Evolutionary conservation across 2,888 invertebrate genomes (phyloP).

Genomic region (Pollenia griseotomentosa): DNA sequence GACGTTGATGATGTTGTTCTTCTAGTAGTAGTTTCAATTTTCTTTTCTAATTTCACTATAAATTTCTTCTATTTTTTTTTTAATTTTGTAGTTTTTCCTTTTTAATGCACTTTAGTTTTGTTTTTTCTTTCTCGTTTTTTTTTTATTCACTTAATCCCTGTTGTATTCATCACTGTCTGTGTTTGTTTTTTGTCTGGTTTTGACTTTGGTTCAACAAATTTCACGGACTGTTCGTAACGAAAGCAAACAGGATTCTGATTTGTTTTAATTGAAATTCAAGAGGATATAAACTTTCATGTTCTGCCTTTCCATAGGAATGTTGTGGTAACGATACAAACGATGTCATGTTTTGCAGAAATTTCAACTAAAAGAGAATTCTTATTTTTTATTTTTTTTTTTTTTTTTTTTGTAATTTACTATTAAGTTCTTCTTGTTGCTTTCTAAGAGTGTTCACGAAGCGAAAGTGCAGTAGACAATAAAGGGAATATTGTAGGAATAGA

Average conservation of each 20-base stretch:
- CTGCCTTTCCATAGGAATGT: constrained; percentile 56
- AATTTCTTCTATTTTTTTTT: constrained; percentile 7
- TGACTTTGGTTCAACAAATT: constrained; percentile 49
- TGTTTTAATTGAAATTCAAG: constrained; percentile 72
- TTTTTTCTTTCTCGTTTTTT: constrained; percentile 71
- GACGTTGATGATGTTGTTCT: constrained; percentile 7
- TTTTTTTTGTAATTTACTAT: constrained; percentile 2
- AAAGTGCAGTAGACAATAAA: constrained; percentile 32
- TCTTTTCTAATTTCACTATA: constrained; percentile 52
- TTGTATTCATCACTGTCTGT: constrained; percentile 55
- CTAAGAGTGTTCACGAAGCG: constrained; percentile 27
- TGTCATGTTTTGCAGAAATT: constrained; percentile 45
- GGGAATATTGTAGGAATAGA: not conserved
- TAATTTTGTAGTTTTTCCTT: constrained; percentile 19
- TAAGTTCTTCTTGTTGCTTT: constrained; percentile 5
- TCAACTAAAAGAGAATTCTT: constrained; percentile 42
- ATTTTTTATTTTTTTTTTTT: not conserved
- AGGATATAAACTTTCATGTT: constrained; percentile 59
- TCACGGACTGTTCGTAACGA: constrained; percentile 80
- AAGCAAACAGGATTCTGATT: constrained; percentile 80
- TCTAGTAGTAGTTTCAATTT: constrained; percentile 45
- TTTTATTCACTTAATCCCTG: constrained; percentile 43
- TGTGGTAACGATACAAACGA: constrained; percentile 56
- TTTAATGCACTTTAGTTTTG: constrained; percentile 30
- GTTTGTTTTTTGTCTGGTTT: constrained; percentile 20